These are phyloP conservation scores for Diprion similis DNA, from an alignment of 1,140 invertebrate genomes.

Conservation along the genomic window DNA sequence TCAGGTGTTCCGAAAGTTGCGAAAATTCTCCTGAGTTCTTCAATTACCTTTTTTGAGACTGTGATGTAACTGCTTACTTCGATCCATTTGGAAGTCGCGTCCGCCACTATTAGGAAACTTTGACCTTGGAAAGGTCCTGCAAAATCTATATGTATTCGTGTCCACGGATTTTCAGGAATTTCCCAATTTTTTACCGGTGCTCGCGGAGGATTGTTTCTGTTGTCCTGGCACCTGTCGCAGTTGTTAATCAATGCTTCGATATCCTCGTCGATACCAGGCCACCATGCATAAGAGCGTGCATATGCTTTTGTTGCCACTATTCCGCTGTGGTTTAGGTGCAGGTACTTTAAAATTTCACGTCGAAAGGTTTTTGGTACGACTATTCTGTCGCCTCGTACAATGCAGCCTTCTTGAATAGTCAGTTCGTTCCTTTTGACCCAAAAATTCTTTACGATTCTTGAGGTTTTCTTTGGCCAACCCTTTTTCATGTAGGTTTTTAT, in stretches of 20 bases:
- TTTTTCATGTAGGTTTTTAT: not conserved
- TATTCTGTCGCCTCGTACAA: slow-evolving; percentile 38
- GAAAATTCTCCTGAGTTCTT: slow-evolving; percentile 11
- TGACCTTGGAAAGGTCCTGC: slow-evolving; percentile 53
- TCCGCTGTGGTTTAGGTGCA: slow-evolving; percentile 54
- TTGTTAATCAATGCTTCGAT: slow-evolving; percentile 41
- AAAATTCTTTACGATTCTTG: slow-evolving; percentile 13
- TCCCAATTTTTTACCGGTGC: slow-evolving; percentile 41
- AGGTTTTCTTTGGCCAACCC: slow-evolving; percentile 8
- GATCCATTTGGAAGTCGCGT: not conserved
- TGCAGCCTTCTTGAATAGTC: slow-evolving; percentile 25
- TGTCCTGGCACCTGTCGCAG: slow-evolving; percentile 39
- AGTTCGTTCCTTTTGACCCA: slow-evolving; percentile 19
- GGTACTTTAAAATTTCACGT: slow-evolving; percentile 35
- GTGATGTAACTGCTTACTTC: slow-evolving; percentile 15
- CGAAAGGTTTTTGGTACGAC: slow-evolving; percentile 46
- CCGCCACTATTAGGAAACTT: slow-evolving; percentile 52
- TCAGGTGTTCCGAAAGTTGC: slow-evolving; percentile 11
- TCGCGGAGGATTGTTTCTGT: slow-evolving; percentile 33
- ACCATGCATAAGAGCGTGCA: slow-evolving; percentile 53
- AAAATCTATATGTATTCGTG: slow-evolving; percentile 60
- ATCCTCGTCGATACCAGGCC: slow-evolving; percentile 53
- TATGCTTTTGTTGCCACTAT: slow-evolving; percentile 53
- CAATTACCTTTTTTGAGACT: slow-evolving; percentile 3
- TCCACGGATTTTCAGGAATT: slow-evolving; percentile 49